A percentile compares a stretch with the other conserved stretches of the same genome.
Evolutionary conservation across 2,113 vertebrate species (phyloP).

Genomic region (Orycteropus afer): DNA sequence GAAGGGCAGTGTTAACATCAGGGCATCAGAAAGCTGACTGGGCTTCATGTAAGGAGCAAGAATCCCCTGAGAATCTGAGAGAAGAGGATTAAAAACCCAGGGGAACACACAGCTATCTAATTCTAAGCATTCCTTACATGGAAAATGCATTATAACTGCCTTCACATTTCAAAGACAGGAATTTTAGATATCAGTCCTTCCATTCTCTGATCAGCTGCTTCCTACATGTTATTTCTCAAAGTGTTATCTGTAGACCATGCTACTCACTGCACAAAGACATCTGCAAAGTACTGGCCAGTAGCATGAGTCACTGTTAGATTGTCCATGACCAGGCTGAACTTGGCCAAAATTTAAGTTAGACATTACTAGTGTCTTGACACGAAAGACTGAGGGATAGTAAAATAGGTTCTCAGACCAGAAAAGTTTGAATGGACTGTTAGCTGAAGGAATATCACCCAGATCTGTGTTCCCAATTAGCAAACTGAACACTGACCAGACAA

Average conservation of each 20-base stretch:
- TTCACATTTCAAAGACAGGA: not conserved
- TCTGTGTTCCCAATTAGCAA: not conserved
- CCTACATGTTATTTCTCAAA: conserved; percentile 3
- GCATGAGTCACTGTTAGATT: not conserved
- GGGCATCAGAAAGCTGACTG: not conserved
- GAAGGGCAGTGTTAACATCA: not conserved
- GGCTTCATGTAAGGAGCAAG: not conserved
- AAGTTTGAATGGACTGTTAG: not conserved
- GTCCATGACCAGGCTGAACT: not conserved
- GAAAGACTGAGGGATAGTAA: not conserved
- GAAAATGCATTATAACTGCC: not conserved
- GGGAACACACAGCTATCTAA: not conserved
- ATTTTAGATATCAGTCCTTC: not conserved
- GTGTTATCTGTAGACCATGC: not conserved
- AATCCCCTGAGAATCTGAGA: not conserved
- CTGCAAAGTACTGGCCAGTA: not conserved
- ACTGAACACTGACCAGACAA: not conserved
- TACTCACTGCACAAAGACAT: not conserved
- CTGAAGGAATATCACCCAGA: not conserved
- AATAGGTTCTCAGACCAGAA: not conserved
- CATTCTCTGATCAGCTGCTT: not conserved
- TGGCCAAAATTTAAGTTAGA: not conserved
- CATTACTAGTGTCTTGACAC: not conserved
- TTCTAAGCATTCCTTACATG: not conserved
- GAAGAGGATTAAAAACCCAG: not conserved